phyloP scores from a whole-genome alignment of 2,113 vertebrate species.

The Anguilla rostrata region DNA sequence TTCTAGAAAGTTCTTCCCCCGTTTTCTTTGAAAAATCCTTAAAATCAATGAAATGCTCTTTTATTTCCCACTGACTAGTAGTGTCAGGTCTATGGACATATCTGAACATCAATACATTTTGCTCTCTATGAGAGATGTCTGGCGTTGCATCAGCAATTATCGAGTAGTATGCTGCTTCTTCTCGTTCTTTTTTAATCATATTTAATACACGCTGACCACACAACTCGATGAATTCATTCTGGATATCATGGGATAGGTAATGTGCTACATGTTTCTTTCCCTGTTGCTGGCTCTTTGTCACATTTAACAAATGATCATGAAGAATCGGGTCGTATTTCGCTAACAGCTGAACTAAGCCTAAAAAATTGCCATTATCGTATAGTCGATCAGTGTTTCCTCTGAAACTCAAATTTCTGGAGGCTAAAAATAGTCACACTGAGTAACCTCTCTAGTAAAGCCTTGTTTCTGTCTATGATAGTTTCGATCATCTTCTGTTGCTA shows the following conservation, averaged over 20 bases:
- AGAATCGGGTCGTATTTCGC: slow-evolving; percentile 2
- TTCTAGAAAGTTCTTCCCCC: slow-evolving; percentile 2
- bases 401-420: slow-evolving; percentile 13
- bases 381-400: slow-evolving; percentile 17
- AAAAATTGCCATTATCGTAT: slow-evolving; percentile 16
- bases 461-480: slow-evolving; percentile 2
- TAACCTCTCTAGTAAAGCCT: slow-evolving; percentile 1
- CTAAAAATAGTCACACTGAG: slow-evolving; percentile 5
- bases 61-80: slow-evolving; percentile 8
- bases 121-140: slow-evolving; percentile 21
- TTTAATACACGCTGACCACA: slow-evolving; percentile 13
- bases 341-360: slow-evolving; percentile 16
- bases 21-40: slow-evolving; percentile 22
- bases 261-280: slow-evolving; percentile 3
- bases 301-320: not conserved
- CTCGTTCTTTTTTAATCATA: slow-evolving; percentile 2
- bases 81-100: not conserved
- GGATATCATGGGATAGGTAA: slow-evolving; percentile 7
- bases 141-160: slow-evolving; percentile 2
- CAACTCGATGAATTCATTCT: slow-evolving; percentile 12
- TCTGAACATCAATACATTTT: slow-evolving; percentile 22
- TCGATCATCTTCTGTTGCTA: slow-evolving; percentile 16
- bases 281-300: not conserved
- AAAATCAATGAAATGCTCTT: slow-evolving; percentile 9
- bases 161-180: not conserved